Percentiles rank a stretch among this genome's conserved stretches.
phyloP scores from a whole-genome alignment of 2,797 vertebrate genomes.

The Falco berigora region DNA sequence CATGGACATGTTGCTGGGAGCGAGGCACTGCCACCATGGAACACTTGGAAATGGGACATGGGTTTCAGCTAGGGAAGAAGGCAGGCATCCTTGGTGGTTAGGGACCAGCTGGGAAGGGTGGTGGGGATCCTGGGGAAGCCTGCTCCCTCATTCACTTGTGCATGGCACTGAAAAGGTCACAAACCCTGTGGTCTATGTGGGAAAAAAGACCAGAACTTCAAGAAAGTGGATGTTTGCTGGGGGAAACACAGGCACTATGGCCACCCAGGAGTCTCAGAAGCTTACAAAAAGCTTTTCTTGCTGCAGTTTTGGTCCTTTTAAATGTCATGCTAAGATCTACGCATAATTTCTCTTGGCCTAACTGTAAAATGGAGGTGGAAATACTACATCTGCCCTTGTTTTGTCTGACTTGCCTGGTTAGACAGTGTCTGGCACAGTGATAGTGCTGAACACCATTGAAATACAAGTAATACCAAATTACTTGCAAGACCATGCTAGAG shows the following conservation, averaged over 20 bases:
- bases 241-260: neutral
- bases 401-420: neutral
- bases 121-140: neutral
- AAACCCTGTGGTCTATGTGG: neutral
- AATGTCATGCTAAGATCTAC: neutral
- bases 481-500: neutral
- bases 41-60: neutral
- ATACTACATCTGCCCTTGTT: neutral
- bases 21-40: neutral
- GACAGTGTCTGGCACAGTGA: neutral
- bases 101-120: neutral
- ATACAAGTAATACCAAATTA: neutral
- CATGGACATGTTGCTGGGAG: neutral
- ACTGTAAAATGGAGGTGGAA: neutral
- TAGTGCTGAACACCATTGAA: neutral
- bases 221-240: neutral
- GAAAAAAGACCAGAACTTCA: neutral
- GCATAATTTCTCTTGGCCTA: neutral
- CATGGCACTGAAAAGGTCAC: neutral
- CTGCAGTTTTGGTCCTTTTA: neutral
- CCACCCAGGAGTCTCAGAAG: neutral
- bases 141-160: neutral
- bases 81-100: neutral
- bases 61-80: neutral
- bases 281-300: neutral